Base-by-base conservation (phyloP, 2,113 vertebrate species). In the Cynoglossus semilaevis region DNA sequence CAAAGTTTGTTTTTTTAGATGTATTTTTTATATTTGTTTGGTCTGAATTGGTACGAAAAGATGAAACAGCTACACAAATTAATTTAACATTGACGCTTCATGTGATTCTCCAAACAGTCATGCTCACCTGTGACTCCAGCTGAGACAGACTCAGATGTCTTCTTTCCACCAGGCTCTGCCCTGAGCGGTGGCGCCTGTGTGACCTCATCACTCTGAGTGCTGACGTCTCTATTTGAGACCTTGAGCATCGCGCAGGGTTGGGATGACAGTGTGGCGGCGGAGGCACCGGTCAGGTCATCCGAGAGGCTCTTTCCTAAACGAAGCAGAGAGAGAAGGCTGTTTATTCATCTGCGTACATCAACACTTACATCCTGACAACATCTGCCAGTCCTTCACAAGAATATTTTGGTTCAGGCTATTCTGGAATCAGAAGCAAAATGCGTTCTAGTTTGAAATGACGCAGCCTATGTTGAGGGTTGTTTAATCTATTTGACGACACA, bases 181-280 rank as follows among this genome's bases (percentile, higher is more conserved):
- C 17, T 43, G 58, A 37, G 22, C 22, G 67, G 17, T 5, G 59
- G 15, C 45, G 80, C 81, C 12, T 72, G 87, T 0, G 61, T 37
- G 0, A 7, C 59, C n/a, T 79, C 74, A 0, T 98, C 93, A 0
- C 94, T 94, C 68, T 96, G 96, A 1, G 94, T 97, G 83, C 93
- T 91, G 56, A 89, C 91, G 6, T 97, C 95, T 77, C 90, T 87
- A 73, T 92, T 94, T 43, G 85, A 78, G 0, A 80, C 83, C 77
- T 89, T 91, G 60, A 87, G 45, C 11, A 87, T 82, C 50, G 5
- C 81, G 51, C 51, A 70, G 73, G 47, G 77, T 15, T 19, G 76
- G 8, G 40, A 55, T 9, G 67, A 77, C 61, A 72, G 73, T 7
- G 1, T 11, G 1, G 67, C 54, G 17, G 36, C 14, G 1, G 67